These are phyloP conservation scores for Horisme vitalbata DNA, from an alignment of 2,888 invertebrate genomes.

Conservation along the genomic window DNA sequence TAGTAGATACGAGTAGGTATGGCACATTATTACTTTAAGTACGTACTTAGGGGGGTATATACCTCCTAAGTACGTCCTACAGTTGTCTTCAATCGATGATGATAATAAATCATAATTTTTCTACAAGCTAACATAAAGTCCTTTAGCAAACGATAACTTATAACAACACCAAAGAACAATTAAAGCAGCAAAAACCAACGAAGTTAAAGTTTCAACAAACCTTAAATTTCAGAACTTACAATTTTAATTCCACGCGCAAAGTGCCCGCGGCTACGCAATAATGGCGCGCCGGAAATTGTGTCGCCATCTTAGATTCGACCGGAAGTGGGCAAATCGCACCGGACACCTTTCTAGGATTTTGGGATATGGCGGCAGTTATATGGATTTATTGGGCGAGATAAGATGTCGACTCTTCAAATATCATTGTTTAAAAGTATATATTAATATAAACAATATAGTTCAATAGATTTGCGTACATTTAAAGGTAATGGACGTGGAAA, in stretches of 20 bases:
- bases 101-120: no score
- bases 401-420: neutral
- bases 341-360: slow-evolving; percentile 32
- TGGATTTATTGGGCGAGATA: slow-evolving; percentile 12
- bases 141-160: no score
- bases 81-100: no score
- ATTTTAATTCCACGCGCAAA: slow-evolving; percentile 32
- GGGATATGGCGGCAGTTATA: slow-evolving; percentile 25
- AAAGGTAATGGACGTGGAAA: no score
- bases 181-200: slow-evolving; percentile 6
- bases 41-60: no score
- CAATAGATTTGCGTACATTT: no score
- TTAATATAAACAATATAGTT: no score
- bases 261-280: slow-evolving; percentile 40
- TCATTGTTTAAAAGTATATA: no score
- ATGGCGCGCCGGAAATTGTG: slow-evolving; percentile 45
- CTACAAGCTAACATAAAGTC: no score
- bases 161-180: slow-evolving; percentile 6
- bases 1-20: no score
- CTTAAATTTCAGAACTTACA: slow-evolving; percentile 19
- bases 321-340: slow-evolving; percentile 34
- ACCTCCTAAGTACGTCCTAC: no score
- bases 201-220: slow-evolving; percentile 7
- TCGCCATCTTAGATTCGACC: slow-evolving; percentile 41
- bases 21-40: no score